Conservation (phyloP, 1,140 invertebrate genomes). For the Euwallacea fornicatus region DNA sequence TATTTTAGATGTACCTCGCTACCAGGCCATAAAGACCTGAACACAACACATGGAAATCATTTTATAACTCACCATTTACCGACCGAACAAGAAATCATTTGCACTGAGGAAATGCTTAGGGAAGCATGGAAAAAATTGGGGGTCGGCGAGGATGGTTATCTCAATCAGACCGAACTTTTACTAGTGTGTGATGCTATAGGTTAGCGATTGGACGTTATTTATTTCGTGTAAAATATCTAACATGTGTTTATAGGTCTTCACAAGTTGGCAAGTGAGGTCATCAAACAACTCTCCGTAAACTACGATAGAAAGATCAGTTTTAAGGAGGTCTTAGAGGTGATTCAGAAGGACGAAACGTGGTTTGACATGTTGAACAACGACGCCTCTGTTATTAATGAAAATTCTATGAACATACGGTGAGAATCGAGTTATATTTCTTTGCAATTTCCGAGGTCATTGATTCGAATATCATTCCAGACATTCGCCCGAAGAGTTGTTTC, state of each 20-base stretch:
- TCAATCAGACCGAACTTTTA: slow-evolving; percentile 62
- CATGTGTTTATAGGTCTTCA: slow-evolving; percentile 56
- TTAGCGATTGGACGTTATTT: neutral
- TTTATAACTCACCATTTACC: slow-evolving; percentile 34
- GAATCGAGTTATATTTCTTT: neutral
- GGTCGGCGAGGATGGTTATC: slow-evolving; percentile 63
- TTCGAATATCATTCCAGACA: slow-evolving; percentile 16
- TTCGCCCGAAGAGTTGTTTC: slow-evolving; percentile 45
- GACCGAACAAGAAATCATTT: slow-evolving; percentile 44
- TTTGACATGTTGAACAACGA: slow-evolving; percentile 51
- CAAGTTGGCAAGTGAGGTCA: slow-evolving; percentile 61
- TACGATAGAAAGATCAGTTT: slow-evolving; percentile 68
- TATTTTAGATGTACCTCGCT: slow-evolving; percentile 55
- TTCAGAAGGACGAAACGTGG: slow-evolving; percentile 58
- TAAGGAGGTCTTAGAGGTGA: slow-evolving; percentile 66
- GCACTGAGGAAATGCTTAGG: slow-evolving; percentile 54
- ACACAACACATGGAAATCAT: slow-evolving; percentile 35
- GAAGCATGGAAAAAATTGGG: slow-evolving; percentile 63
- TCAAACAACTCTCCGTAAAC: slow-evolving; percentile 68
- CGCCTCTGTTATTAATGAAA: slow-evolving; percentile 38
- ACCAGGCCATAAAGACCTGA: slow-evolving; percentile 47
- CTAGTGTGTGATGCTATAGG: slow-evolving; percentile 55
- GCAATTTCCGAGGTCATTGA: neutral
- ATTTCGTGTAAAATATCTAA: neutral
- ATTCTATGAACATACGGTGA: neutral